Base-by-base conservation (phyloP, 2,888 invertebrate species). In the Drosophila pseudotakahashii region DNA sequence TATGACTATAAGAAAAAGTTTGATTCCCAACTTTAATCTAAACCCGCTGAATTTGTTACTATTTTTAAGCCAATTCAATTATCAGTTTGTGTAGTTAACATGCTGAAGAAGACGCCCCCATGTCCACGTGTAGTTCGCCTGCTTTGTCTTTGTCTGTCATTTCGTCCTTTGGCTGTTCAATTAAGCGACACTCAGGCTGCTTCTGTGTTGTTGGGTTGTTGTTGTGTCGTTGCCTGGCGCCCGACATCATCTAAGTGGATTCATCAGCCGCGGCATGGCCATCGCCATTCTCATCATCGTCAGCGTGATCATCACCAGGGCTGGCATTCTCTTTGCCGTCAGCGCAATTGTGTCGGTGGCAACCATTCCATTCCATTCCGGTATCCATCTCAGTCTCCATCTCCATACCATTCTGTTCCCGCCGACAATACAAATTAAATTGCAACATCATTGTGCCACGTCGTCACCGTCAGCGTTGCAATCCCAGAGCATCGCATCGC, bases 371-470 rank as follows among this genome's bases (percentile, higher is more conserved):
- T 57, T 16, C 36, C 52, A 26, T 26, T 26, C 2, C 23, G 23
- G 16, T 10, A 7, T 10, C 37, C n/a, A 37, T n/a, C 36, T 13
- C 30, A 30, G 16, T 10, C 10, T 10, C 55, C n/a, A 37, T n/a
- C 36, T 13, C 30, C 37, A 30, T 57, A n/a, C 26, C 55, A 30
- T 30, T 23, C 53, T 70, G 36, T 51, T 73, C 60, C 47, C 66
- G 34, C 41, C 67, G 73, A 73, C 87, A 75, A 87, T 87, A 87
- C 79, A 84, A 88, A 84, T 88, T 84, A 88, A 88, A 84, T 84
- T 88, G 83, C 89, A 87, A 81, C 83, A 84, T 77, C 84, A 75
- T 61, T 67, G 75, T 79, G 77, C 78, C 69, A 68, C 73, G 51
- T 67, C 54, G 58, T 51, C 63, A 62, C 54, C 44, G 41, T 55